These are phyloP conservation scores for Mastigias papua DNA, from an alignment of 30 jellyfish, hydroid and myxozoan species.

Conservation along the genomic window DNA sequence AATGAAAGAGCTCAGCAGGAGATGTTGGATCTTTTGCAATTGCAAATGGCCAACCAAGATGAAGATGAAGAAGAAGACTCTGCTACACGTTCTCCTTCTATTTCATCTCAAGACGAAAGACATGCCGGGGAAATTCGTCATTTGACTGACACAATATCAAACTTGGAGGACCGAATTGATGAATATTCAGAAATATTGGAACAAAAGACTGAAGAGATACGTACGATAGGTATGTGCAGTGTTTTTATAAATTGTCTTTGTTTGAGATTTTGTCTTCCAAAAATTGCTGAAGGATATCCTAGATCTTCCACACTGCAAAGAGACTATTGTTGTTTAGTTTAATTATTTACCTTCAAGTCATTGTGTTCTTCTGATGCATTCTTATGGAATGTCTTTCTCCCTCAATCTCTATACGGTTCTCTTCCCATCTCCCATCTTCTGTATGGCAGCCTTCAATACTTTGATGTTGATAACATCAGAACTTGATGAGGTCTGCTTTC, in stretches of 20 bases:
- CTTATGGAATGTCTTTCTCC: too few relatives aligned
- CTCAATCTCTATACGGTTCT: too few relatives aligned
- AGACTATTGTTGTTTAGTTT: too few relatives aligned
- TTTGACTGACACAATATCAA: slow-evolving; percentile 70
- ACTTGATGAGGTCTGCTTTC: too few relatives aligned
- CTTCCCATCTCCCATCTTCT: too few relatives aligned
- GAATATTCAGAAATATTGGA: slow-evolving; percentile 72
- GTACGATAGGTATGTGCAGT: slow-evolving; percentile 27
- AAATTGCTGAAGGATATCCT: too few relatives aligned
- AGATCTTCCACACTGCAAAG: too few relatives aligned
- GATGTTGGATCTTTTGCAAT: slow-evolving; percentile 77
- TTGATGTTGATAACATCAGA: too few relatives aligned
- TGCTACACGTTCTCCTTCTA: slow-evolving; percentile 2
- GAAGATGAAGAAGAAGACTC: slow-evolving; percentile 13
- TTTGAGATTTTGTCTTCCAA: neutral
- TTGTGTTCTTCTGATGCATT: too few relatives aligned
- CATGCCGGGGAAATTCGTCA: slow-evolving; percentile 76
- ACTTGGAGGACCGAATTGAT: slow-evolving; percentile 72
- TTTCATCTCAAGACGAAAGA: slow-evolving; percentile 37
- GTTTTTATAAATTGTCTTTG: neutral
- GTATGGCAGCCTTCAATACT: too few relatives aligned
- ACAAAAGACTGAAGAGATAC: slow-evolving; percentile 66
- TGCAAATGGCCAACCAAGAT: slow-evolving; percentile 67
- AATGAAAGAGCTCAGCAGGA: slow-evolving; percentile 84
- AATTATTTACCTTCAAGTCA: too few relatives aligned